Conservation (phyloP, 2,888 invertebrate genomes). For the Lapara coniferarum region DNA sequence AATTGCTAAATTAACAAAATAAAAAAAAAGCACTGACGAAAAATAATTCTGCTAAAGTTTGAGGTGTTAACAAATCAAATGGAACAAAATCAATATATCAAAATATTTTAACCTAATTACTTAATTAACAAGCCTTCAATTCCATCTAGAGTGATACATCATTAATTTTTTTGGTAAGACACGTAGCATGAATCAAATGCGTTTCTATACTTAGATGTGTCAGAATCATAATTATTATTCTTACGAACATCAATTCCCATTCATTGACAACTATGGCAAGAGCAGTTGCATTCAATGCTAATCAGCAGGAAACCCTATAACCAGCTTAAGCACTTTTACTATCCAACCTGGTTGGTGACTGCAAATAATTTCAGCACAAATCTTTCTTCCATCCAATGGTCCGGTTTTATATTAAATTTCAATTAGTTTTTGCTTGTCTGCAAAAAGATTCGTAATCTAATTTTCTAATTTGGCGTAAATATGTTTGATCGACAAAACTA, state of each 20-base stretch:
- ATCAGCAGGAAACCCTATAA: conserved; percentile 59
- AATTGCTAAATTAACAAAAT: background rate
- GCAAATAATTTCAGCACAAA: background rate
- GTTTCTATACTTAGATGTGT: conserved; percentile 21
- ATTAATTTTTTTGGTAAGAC: background rate
- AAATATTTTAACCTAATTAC: too few species aligned
- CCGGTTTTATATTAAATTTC: conserved; percentile 1
- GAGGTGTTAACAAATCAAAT: too few species aligned
- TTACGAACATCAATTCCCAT: conserved; percentile 21
- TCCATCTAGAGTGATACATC: background rate
- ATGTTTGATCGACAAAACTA: background rate
- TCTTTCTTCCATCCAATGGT: background rate
- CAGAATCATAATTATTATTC: conserved; percentile 16
- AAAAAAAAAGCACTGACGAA: too few species aligned
- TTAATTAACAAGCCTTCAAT: too few species aligned
- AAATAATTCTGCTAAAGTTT: too few species aligned
- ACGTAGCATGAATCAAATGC: background rate
- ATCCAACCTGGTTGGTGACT: background rate
- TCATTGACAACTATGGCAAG: conserved; percentile 45
- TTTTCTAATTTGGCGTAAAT: background rate
- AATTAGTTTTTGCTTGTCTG: background rate
- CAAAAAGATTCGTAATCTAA: conserved; percentile 4
- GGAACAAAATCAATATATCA: too few species aligned
- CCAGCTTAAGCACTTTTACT: conserved; percentile 5
- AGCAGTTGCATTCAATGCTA: conserved; percentile 64